Evolutionary conservation across 2,888 invertebrate species (phyloP), one percentile per base, ranked within the genome.

Genomic region (Salpingus planirostris): DNA sequence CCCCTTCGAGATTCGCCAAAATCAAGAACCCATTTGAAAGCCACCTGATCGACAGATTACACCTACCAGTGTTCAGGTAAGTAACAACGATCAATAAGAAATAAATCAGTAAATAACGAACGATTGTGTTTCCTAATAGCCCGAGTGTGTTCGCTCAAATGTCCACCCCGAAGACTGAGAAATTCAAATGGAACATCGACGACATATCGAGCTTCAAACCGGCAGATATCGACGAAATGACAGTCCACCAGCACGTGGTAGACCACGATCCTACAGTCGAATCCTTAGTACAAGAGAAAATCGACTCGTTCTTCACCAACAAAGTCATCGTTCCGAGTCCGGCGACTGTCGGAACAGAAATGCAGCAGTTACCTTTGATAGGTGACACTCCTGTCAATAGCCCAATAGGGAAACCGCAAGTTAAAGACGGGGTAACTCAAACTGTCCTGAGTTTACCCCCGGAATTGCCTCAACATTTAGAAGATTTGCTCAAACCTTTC

Each of bases 1-100:
- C 76, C 11, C 75, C 76, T 1, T 73, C 75, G 11, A 62, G 72
- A 12, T 60, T 71, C 42, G 66, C 68, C 0, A 71, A 67, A 49
- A 71, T 78, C 29, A 67, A 71, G 39, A 82, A 81, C 67, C 81
- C 81, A 2, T 82, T 82, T 55, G 80, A 81, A 49, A 68, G 68
- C 47, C 75, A 70, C 27, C 61, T 80, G 41, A 73, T 75, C 28
- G 77, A 75, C 44, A 72, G 70, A 50, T 61, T 81, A 33, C 78
- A 80, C 58, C 69, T 76, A 35, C 77, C 78, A 42, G 69, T 83
- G 52, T 81, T 78, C 62, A 83, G 82, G 78, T 76, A 57, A 61
- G 57, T 43, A n/a, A n/a, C 8, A 15, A 31, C 27, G 24, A 15
- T 31, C 24, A 13, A 13, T 11, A n/a, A n/a, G 14, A 25, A 30